Evolutionary conservation across 2,888 invertebrate genomes (phyloP), one percentile per base, ranked within the genome.

Genomic region (Thereva nobilitata): DNA sequence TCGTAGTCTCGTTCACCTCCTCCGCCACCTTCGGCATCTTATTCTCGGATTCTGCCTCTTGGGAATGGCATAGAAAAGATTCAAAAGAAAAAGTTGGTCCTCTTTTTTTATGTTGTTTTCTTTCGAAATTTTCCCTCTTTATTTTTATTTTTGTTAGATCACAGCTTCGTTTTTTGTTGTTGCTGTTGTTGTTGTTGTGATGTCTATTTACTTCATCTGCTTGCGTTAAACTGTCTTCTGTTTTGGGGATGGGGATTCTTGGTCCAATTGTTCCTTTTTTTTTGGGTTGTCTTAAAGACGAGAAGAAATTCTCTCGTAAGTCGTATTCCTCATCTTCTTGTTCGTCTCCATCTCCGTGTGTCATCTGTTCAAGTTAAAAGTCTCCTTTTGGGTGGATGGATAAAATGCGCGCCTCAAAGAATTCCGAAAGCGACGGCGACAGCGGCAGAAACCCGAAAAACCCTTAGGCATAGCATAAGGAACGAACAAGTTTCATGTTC

Each of bases 401-500:
- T 64, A 64, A 57, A 54, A 54, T 38, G 53, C 47, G 45, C 64
- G 42, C 38, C 55, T 55, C 38, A 55, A 64, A 55, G 54, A 38
- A 64, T 55, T 47, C 40, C 10, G 38, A 40, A 40, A 47, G 45
- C 4, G 42, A 37, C 12, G 5, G 37, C 8, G 50, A 42, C 41
- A 35, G 5, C 9, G 10, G 45, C 4, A 45, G 10, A 8, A 45
- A 45, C 45, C n/a, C 44, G 34, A 55, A 64, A 54, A 55, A 64
- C 45, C 54, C 45, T 64, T 54, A 42, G 45, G 38, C 10, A 38
- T 23, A 35, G 64, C 53, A 53, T 42, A 64, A 53, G 47, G 47
- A 40, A 50, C 61, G 64, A 47, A 64, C 47, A 64, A 70, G 70
- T 70, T 70, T 70, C 65, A 68, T 65, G 70, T 70, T 70, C 68